Evolutionary conservation across 2,888 invertebrate species (phyloP).

Genomic region (Drosophila phalerata): DNA sequence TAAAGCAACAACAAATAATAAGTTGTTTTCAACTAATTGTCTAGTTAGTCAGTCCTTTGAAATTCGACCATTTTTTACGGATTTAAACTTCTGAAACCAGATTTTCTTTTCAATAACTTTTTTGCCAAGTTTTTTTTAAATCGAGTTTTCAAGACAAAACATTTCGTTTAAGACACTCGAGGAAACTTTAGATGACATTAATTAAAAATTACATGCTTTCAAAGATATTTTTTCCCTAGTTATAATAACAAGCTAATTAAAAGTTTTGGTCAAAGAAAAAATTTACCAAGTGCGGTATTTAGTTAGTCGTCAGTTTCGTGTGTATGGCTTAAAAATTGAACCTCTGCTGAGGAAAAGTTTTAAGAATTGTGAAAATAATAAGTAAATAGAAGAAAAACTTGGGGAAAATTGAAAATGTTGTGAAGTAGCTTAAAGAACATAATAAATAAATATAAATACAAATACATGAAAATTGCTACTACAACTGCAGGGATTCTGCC

Average conservation of each 20-base stretch:
- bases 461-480: constrained; percentile 44
- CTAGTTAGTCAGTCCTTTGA: background rate
- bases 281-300: constrained; percentile 56
- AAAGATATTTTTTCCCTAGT: constrained; percentile 44
- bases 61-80: constrained; percentile 16
- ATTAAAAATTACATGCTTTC: constrained; percentile 60
- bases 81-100: constrained; percentile 31
- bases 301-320: constrained; percentile 53
- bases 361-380: constrained; percentile 34
- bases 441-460: constrained; percentile 60
- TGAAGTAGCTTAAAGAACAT: constrained; percentile 57
- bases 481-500: constrained; percentile 37
- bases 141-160: constrained; percentile 53
- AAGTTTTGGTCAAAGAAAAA: constrained; percentile 69
- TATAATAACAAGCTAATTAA: constrained; percentile 75
- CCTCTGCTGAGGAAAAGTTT: constrained; percentile 34
- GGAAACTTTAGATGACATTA: constrained; percentile 59
- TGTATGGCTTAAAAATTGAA: constrained; percentile 44
- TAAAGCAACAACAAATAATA: background rate
- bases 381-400: constrained; percentile 22
- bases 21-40: constrained; percentile 17
- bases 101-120: constrained; percentile 47
- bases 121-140: constrained; percentile 25
- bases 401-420: constrained; percentile 51
- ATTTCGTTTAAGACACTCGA: constrained; percentile 42